Conservation (phyloP, 2,797 vertebrate genomes). For the Melanotaenia parkinsoni region DNA sequence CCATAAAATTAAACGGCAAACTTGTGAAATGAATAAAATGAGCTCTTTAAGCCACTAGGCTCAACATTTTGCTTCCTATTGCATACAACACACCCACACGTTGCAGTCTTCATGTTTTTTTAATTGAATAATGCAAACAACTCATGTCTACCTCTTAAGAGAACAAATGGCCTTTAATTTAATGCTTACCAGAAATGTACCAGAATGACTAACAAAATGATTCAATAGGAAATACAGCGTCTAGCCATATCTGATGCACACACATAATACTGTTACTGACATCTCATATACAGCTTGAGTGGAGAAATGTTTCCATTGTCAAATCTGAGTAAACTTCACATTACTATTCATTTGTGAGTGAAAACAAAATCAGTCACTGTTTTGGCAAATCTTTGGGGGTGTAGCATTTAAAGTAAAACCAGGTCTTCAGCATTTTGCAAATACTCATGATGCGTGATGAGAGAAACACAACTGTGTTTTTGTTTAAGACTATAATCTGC, state of each 20-base stretch:
- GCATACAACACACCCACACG: constrained; percentile 30
- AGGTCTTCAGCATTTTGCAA: constrained; percentile 54
- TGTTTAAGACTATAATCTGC: constrained; percentile 77
- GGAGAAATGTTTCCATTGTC: constrained; percentile 58
- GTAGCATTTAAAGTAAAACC: constrained; percentile 69
- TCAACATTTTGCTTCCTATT: neutral
- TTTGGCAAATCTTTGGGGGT: constrained; percentile 74
- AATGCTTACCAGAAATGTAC: constrained; percentile 75
- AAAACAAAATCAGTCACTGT: constrained; percentile 35
- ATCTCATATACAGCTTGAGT: constrained; percentile 78
- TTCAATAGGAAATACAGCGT: constrained; percentile 75
- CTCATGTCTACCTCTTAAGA: constrained; percentile 58
- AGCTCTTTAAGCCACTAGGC: neutral
- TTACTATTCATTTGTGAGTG: constrained; percentile 53
- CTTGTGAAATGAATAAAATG: neutral
- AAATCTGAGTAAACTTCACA: constrained; percentile 69
- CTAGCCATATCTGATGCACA: constrained; percentile 71
- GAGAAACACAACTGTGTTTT: constrained; percentile 39
- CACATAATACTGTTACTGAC: constrained; percentile 79
- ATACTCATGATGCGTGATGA: constrained; percentile 36
- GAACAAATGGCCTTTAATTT: constrained; percentile 69
- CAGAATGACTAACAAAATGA: constrained; percentile 79
- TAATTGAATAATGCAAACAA: constrained; percentile 75
- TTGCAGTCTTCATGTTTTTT: constrained; percentile 51
- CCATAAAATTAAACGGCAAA: neutral